Evolutionary conservation across 2,113 vertebrate species (phyloP).

Genomic region (Rostratula benghalensis): DNA sequence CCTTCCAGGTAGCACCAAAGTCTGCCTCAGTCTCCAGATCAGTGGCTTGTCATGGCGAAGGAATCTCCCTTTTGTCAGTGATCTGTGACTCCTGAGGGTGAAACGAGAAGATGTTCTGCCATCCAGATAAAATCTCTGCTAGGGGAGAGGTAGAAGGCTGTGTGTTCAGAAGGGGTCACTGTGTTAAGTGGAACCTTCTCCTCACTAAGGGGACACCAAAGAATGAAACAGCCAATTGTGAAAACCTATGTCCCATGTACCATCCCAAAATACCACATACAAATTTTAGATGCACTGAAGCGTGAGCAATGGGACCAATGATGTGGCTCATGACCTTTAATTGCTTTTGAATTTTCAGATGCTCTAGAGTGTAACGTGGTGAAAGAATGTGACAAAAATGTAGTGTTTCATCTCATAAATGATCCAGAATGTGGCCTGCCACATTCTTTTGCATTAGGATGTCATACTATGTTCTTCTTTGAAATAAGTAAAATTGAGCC

Average conservation of each 20-base stretch:
- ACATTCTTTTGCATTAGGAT: neutral
- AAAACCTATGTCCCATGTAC: neutral
- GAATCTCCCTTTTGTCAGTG: neutral
- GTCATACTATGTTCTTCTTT: neutral
- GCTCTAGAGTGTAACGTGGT: neutral
- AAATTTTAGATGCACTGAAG: neutral
- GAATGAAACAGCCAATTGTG: neutral
- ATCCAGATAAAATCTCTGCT: neutral
- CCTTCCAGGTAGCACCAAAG: neutral
- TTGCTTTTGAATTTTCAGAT: neutral
- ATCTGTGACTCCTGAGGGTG: neutral
- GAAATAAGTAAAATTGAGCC: neutral
- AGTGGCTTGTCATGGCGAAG: fast-evolving
- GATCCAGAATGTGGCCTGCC: neutral
- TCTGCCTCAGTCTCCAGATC: neutral
- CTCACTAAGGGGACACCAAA: neutral
- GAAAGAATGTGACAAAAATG: neutral
- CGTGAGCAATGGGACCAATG: neutral
- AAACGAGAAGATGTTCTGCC: neutral
- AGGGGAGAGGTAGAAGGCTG: neutral
- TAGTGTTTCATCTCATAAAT: neutral
- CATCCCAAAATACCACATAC: fast-evolving
- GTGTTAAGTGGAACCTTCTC: neutral
- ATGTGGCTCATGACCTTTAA: neutral
- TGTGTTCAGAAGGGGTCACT: neutral